Evolutionary conservation across 2,888 invertebrate species (phyloP).

Genomic region (Drosophila putrida): DNA sequence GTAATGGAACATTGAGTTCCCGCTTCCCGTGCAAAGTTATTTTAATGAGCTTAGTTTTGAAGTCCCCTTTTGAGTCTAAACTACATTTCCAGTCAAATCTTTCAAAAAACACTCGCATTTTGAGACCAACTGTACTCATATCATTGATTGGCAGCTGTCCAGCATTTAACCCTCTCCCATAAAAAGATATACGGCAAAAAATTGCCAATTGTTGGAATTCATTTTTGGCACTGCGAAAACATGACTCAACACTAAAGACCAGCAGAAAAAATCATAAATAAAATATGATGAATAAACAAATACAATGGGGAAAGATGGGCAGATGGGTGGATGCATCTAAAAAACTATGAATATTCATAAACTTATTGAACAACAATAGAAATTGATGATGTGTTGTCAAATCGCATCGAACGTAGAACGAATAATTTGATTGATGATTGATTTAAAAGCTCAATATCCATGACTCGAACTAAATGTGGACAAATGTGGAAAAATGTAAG

Average conservation of each 20-base stretch:
- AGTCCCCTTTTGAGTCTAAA: not conserved
- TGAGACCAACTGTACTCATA: conserved; percentile 46
- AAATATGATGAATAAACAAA: conserved; percentile 70
- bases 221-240: conserved; percentile 59
- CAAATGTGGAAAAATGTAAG: conserved; percentile 26
- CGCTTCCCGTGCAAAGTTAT: conserved; percentile 9
- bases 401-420: conserved; percentile 42
- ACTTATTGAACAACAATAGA: conserved; percentile 75
- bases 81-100: not conserved
- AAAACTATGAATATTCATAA: conserved; percentile 80
- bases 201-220: conserved; percentile 36
- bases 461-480: conserved; percentile 25
- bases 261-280: conserved; percentile 62
- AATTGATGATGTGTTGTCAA: conserved; percentile 79
- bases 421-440: conserved; percentile 70
- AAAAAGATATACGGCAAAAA: conserved; percentile 8
- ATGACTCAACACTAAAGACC: conserved; percentile 65
- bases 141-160: conserved; percentile 21
- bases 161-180: conserved; percentile 54
- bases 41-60: conserved; percentile 48
- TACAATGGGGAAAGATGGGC: conserved; percentile 56
- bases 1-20: conserved; percentile 51
- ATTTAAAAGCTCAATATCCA: conserved; percentile 26
- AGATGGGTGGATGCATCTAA: conserved; percentile 45
- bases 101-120: not conserved